A percentile compares a stretch with the other conserved stretches of the same genome.
These are phyloP conservation scores for Drosophila albomicans DNA, from an alignment of 1,140 invertebrate species.

Conservation along the genomic window DNA sequence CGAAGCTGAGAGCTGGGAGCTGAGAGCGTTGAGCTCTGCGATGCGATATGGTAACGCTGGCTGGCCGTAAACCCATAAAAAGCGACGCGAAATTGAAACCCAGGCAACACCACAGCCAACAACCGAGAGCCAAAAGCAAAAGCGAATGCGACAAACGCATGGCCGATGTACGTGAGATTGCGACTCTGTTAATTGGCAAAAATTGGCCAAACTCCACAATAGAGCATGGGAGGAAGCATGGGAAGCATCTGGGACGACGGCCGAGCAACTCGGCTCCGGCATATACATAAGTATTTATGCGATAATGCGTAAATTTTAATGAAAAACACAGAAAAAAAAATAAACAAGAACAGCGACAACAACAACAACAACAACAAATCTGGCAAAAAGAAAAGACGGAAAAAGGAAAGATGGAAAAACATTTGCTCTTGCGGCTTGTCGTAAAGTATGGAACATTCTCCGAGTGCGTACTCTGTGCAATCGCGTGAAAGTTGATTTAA, in stretches of 20 bases:
- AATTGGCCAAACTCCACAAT: slow-evolving; percentile 65
- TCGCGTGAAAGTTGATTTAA: slow-evolving; percentile 81
- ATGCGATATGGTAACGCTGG: slow-evolving; percentile 63
- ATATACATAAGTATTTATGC: slow-evolving; percentile 71
- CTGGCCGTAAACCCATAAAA: slow-evolving; percentile 68
- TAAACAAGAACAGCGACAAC: not conserved
- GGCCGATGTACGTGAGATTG: slow-evolving; percentile 83
- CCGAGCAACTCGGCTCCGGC: slow-evolving; percentile 8
- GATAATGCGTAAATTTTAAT: slow-evolving; percentile 82
- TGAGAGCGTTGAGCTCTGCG: slow-evolving; percentile 14
- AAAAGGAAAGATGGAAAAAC: slow-evolving; percentile 30
- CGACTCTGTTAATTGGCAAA: slow-evolving; percentile 77
- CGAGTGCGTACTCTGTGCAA: slow-evolving; percentile 57
- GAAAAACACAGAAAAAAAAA: slow-evolving; percentile 54
- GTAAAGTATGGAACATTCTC: slow-evolving; percentile 56
- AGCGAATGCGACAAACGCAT: slow-evolving; percentile 63
- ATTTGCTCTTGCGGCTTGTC: slow-evolving; percentile 58
- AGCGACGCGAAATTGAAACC: slow-evolving; percentile 73
- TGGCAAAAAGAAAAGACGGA: not conserved
- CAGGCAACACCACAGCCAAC: slow-evolving; percentile 14
- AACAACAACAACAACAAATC: slow-evolving; percentile 23
- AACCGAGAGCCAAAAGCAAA: not conserved
- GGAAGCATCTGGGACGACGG: too few relatives aligned
- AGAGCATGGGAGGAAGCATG: slow-evolving; percentile 1
- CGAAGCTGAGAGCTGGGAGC: not conserved